Evolutionary conservation across 2,797 vertebrate genomes (phyloP).

Genomic region (Enoplosus armatus): DNA sequence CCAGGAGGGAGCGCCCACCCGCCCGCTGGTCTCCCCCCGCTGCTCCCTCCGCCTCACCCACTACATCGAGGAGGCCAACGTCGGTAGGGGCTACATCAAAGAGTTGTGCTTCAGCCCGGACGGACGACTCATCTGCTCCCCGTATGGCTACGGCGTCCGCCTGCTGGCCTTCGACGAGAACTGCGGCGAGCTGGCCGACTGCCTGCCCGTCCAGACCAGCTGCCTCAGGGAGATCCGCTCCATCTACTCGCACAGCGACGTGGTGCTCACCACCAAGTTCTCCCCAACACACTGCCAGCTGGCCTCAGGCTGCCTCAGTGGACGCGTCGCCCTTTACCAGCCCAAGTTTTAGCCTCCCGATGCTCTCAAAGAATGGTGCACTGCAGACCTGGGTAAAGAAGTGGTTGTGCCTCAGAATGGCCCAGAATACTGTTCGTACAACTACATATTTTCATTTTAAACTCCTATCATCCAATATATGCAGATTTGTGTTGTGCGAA

Average conservation of each 20-base stretch:
- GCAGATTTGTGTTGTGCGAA: slow-evolving; percentile 9
- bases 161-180: slow-evolving; percentile 93
- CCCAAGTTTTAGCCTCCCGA: slow-evolving; percentile 92
- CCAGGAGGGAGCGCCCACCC: slow-evolving; percentile 94
- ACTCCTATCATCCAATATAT: not conserved
- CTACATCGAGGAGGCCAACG: slow-evolving; percentile 98
- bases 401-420: slow-evolving; percentile 4
- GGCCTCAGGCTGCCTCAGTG: slow-evolving; percentile 98
- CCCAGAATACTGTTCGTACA: not conserved
- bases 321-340: slow-evolving; percentile 97
- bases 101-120: slow-evolving; percentile 99
- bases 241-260: slow-evolving; percentile 97
- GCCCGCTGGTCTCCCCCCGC: slow-evolving; percentile 91
- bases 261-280: slow-evolving; percentile 99
- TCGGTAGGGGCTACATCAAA: slow-evolving; percentile 97
- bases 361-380: not conserved
- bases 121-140: slow-evolving; percentile 97
- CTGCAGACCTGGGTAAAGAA: slow-evolving; percentile 49
- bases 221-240: slow-evolving; percentile 94
- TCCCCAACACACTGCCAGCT: slow-evolving; percentile 99
- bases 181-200: slow-evolving; percentile 96
- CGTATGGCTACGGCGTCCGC: slow-evolving; percentile 96
- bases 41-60: slow-evolving; percentile 96
- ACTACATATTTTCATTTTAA: slow-evolving; percentile 23
- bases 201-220: slow-evolving; percentile 92